phyloP scores from a whole-genome alignment of 2,113 vertebrate species.

The Pholis gunnellus region DNA sequence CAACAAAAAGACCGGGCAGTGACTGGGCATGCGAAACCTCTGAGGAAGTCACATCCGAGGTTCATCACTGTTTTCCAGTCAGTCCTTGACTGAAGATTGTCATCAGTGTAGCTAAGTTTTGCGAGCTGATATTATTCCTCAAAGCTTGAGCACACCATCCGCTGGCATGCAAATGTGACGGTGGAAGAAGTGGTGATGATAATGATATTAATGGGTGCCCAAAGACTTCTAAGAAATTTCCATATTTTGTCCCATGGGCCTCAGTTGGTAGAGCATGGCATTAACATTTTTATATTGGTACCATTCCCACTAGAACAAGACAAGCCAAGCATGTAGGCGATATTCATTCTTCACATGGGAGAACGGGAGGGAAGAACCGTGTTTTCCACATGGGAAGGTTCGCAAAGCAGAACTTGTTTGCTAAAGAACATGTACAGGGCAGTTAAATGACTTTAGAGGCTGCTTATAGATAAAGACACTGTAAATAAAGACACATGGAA shows the following conservation, averaged over 20 bases:
- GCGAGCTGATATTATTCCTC: conserved; percentile 12
- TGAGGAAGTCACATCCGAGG: conserved; percentile 11
- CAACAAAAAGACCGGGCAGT: background rate
- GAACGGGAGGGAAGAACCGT: background rate
- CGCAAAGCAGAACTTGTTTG: conserved; percentile 13
- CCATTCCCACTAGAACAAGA: conserved; percentile 58
- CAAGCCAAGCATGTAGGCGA: conserved; percentile 48
- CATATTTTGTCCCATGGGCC: conserved; percentile 67
- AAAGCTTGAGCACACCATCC: conserved; percentile 19
- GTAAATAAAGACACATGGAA: background rate
- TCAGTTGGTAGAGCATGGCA: conserved; percentile 57
- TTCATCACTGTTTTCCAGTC: background rate
- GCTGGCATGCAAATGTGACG: conserved; percentile 37
- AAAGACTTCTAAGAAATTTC: conserved; percentile 64
- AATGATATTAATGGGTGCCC: conserved; percentile 70
- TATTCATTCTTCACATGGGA: conserved; percentile 37
- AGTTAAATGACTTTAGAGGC: background rate
- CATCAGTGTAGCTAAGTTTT: background rate
- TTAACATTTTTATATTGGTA: conserved; percentile 71
- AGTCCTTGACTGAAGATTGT: background rate
- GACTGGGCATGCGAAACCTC: conserved; percentile 19
- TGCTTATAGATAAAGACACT: background rate
- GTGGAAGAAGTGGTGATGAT: conserved; percentile 53
- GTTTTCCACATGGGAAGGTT: conserved; percentile 31
- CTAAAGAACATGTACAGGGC: background rate